These are phyloP conservation scores for Aporophyla nigra DNA, from an alignment of 2,888 invertebrate species.

Conservation along the genomic window DNA sequence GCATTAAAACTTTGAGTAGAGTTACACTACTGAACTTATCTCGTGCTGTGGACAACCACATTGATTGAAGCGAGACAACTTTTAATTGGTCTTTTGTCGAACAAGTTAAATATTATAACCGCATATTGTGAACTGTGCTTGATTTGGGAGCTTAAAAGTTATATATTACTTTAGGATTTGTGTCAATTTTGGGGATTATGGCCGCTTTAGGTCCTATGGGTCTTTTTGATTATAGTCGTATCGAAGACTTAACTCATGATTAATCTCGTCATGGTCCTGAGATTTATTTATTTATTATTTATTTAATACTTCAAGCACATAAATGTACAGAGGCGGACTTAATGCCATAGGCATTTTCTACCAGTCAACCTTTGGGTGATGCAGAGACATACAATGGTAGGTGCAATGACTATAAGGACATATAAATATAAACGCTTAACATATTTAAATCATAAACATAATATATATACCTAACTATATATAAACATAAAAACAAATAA, in stretches of 20 bases:
- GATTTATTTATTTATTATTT: no score
- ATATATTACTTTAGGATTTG: not conserved
- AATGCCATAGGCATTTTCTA: no score
- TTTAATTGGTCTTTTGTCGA: conserved; percentile 50
- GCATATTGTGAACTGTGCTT: conserved; percentile 9
- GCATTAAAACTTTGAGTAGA: not conserved
- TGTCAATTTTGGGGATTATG: not conserved
- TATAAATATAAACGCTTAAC: no score
- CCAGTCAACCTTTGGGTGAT: no score
- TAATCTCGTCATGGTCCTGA: not conserved
- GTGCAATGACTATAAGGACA: no score
- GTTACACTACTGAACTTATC: conserved; percentile 19
- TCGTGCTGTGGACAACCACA: not conserved
- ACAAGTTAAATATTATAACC: conserved; percentile 24
- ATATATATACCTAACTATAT: no score
- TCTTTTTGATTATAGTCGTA: not conserved
- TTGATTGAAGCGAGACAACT: conserved; percentile 34
- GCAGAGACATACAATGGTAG: no score
- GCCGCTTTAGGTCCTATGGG: not conserved
- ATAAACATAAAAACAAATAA: no score
- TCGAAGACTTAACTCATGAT: not conserved
- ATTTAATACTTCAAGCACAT: no score
- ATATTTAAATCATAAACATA: no score
- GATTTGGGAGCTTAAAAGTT: not conserved
- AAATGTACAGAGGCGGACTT: no score